Evolutionary conservation across 2,888 invertebrate species (phyloP).

Genomic region (Papilio gigon): DNA sequence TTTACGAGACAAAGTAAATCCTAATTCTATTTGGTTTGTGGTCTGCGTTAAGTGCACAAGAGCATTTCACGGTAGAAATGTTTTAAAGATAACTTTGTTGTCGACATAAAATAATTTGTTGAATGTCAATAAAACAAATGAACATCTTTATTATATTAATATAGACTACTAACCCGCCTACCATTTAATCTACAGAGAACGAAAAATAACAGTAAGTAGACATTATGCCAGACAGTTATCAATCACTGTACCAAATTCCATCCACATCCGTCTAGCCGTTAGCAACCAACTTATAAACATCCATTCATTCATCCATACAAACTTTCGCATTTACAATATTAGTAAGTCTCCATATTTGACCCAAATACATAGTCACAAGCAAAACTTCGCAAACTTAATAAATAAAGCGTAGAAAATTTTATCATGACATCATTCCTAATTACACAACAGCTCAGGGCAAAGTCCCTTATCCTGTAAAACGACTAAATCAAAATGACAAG

Average conservation of each 20-base stretch:
- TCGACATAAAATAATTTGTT: neutral
- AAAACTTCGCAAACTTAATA: neutral
- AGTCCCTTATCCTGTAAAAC: constrained; percentile 15
- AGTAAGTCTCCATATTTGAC: no score
- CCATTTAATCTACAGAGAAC: no score
- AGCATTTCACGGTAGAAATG: constrained; percentile 28
- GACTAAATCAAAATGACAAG: constrained; percentile 32
- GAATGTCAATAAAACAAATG: neutral
- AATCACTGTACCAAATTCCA: no score
- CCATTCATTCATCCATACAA: no score
- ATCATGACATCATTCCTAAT: neutral
- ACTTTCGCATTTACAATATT: no score
- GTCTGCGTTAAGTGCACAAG: constrained; percentile 46
- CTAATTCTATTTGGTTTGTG: constrained; percentile 55
- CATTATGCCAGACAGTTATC: no score
- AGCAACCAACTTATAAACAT: no score
- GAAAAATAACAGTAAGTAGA: no score
- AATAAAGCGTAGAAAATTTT: neutral
- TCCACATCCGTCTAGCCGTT: no score
- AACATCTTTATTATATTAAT: neutral
- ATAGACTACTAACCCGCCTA: no score
- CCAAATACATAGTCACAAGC: no score
- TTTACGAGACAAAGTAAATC: constrained; percentile 64
- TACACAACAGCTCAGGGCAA: neutral
- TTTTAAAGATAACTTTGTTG: neutral